phyloP scores from a whole-genome alignment of 2,113 vertebrate genomes.

The Oncorhynchus keta region DNA sequence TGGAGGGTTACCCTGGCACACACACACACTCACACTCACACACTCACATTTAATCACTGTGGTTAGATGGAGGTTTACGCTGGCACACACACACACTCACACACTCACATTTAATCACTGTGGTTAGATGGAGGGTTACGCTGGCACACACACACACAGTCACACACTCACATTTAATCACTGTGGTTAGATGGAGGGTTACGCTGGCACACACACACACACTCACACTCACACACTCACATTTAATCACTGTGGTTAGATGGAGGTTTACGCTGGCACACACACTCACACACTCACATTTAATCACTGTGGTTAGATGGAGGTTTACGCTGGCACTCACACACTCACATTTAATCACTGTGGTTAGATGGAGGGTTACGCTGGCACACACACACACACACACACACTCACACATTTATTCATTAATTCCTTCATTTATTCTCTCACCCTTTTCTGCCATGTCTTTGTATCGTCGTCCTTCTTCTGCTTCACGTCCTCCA shows the following conservation, averaged over 20 bases:
- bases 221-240: no score
- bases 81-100: neutral
- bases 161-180: neutral
- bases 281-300: neutral
- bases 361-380: no score
- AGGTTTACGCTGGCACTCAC: no score
- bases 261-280: no score
- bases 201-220: no score
- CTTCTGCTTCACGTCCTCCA: slow-evolving; percentile 91
- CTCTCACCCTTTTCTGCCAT: slow-evolving; percentile 92
- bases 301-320: neutral
- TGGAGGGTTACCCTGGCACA: no score
- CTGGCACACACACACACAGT: neutral
- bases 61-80: no score
- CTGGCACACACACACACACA: neutral
- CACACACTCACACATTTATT: neutral
- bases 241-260: neutral
- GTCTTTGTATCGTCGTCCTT: slow-evolving; percentile 87
- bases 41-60: no score
- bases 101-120: no score
- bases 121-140: no score
- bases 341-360: no score
- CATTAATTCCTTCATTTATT: slow-evolving; percentile 1
- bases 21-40: no score
- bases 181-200: neutral